Percentiles rank a stretch among this genome's conserved stretches.
Evolutionary conservation across 2,113 vertebrate genomes (phyloP).

Genomic region (Vidua chalybeata): DNA sequence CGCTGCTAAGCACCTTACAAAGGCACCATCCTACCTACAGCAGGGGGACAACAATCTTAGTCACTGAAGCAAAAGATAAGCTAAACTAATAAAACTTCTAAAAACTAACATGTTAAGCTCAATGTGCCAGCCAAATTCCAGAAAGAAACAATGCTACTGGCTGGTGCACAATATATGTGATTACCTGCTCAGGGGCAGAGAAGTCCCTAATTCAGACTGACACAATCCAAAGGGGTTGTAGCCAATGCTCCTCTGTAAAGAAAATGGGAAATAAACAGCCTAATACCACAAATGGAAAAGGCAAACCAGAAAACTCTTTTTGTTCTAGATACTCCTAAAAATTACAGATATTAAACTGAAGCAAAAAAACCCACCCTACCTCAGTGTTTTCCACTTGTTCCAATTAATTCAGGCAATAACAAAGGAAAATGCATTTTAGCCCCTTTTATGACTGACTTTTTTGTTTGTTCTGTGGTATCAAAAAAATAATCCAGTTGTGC

Average conservation of each 20-base stretch:
- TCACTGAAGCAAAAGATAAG: background rate
- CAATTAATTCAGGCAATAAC: background rate
- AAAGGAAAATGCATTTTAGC: background rate
- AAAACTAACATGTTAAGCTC: background rate
- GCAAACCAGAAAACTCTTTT: background rate
- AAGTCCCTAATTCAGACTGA: background rate
- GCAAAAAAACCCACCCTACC: background rate
- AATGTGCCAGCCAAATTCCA: background rate
- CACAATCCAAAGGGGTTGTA: background rate
- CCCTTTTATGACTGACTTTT: background rate
- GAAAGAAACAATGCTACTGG: background rate
- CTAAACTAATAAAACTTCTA: background rate
- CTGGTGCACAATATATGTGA: rapidly evolving
- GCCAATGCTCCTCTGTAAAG: background rate
- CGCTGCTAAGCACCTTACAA: background rate
- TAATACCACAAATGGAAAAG: background rate
- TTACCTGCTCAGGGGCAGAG: background rate
- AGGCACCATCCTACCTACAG: background rate
- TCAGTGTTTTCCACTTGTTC: background rate
- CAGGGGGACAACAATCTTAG: background rate
- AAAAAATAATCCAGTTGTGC: background rate
- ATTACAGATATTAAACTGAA: background rate
- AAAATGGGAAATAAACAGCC: background rate
- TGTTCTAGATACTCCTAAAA: background rate
- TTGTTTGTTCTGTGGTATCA: background rate